Conservation (phyloP, 2,113 vertebrate genomes). For the Dicaeum eximium region DNA sequence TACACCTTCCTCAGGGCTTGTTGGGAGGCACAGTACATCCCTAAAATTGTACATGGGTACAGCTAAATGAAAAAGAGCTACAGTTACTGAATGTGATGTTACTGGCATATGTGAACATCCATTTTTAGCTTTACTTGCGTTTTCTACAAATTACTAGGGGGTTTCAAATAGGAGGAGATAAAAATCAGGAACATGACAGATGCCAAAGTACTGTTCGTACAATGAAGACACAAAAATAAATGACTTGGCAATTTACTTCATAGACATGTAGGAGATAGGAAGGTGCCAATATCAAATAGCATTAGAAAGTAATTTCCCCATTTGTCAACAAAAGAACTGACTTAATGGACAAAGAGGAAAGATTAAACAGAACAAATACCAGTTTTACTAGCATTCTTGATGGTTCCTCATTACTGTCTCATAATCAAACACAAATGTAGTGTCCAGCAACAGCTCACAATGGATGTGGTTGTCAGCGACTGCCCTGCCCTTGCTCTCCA, state of each 20-base stretch:
- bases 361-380: not conserved
- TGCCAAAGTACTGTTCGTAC: not conserved
- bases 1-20: not conserved
- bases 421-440: not conserved
- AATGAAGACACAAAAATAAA: not conserved
- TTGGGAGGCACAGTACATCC: not conserved
- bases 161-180: not conserved
- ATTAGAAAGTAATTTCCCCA: not conserved
- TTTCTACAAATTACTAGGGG: not conserved
- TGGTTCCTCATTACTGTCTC: not conserved
- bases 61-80: not conserved
- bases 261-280: not conserved
- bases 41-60: not conserved
- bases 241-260: not conserved
- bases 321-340: not conserved
- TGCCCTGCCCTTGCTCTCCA: not conserved
- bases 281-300: not conserved
- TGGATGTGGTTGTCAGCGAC: not conserved
- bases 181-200: constrained; percentile 8
- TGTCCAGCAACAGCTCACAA: not conserved
- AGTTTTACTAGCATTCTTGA: not conserved
- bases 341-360: not conserved
- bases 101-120: not conserved
- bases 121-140: not conserved
- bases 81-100: not conserved